A percentile compares a stretch with the other conserved stretches of the same genome.
Conservation (phyloP, 2,113 vertebrate genomes). For the Oncorhynchus clarkii region DNA sequence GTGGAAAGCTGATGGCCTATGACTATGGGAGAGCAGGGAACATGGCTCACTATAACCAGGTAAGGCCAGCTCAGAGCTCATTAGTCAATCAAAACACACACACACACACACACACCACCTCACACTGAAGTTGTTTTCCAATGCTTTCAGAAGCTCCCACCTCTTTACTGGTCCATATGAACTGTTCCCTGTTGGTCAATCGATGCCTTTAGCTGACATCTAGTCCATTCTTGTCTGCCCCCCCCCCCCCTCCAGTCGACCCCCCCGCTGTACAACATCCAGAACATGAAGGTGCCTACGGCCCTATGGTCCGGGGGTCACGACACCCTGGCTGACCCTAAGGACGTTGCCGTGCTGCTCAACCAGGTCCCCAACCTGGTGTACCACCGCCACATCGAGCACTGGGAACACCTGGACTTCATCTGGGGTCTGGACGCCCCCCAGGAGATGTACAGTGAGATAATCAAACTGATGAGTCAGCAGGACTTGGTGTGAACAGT, state of each 20-base stretch:
- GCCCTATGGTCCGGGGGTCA: conserved; percentile 83
- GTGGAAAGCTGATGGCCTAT: conserved; percentile 79
- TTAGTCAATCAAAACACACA: neutral
- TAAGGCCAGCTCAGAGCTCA: conserved; percentile 51
- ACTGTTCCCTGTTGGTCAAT: too few species aligned
- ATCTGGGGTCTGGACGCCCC: conserved; percentile 87
- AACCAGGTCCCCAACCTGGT: conserved; percentile 76
- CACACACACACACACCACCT: neutral
- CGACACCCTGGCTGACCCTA: conserved; percentile 75
- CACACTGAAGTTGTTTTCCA: too few species aligned
- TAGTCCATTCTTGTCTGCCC: neutral
- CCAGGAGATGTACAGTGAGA: conserved; percentile 72
- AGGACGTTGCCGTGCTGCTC: conserved; percentile 75
- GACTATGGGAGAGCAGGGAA: conserved; percentile 83
- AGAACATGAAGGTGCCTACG: conserved; percentile 82
- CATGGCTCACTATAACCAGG: conserved; percentile 82
- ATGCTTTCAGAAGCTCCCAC: too few species aligned
- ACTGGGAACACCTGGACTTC: conserved; percentile 91
- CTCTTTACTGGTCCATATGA: too few species aligned
- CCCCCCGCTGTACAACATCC: conserved; percentile 77
- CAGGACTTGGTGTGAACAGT: conserved; percentile 28
- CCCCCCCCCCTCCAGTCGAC: conserved; percentile 67
- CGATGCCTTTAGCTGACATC: too few species aligned
- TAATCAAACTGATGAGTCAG: conserved; percentile 77
- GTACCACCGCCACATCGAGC: conserved; percentile 70